Base-by-base conservation (phyloP, 2,113 vertebrate species). In the Corapipo altera region DNA sequence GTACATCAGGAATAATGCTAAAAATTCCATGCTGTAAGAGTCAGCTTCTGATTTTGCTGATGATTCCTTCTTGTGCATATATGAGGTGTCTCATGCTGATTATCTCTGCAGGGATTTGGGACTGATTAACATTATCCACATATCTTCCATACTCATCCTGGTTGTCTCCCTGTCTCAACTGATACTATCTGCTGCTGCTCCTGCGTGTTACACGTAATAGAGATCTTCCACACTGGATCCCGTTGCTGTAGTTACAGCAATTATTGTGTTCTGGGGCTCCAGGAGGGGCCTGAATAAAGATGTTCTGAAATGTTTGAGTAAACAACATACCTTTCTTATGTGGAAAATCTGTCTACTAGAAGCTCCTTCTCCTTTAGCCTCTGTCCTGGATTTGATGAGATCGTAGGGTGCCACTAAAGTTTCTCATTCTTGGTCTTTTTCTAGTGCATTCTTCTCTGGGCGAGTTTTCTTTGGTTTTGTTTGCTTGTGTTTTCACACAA, bases 181-280 rank as follows among this genome's bases (percentile, higher is more conserved):
- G 87, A 61, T 94, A 58, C 41, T 95, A 84, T 81, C 80, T 83
- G 73, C 76, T 83, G 74, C 84, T 79, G 32, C 58, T 91, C 6
- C 65, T 70, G 24, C 83, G 83, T 81, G 69, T 92, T 62, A 58
- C 52, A 82, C 78, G 79, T 81, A 93, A 85, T 46, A 89, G 77
- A 91, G 75, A 76, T 92, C 74, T 91, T 95, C 93, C 88, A 85
- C 72, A 85, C 71, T 21, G 7, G 87, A 83, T 65, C 85, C 20
- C 43, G 95, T 95, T 96, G 96, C 94, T 96, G 86, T 96, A 95
- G 92, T 96, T 94, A 96, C 93, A 95, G 93, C 92, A 95, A 35
- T 95, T 94, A 89, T 54, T 94, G 65, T 96, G 86, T 94, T 92
- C 92, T 85, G 64, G 46, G 75, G 87, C 91, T 96, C 78, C 62